Percentiles rank a stretch among this genome's conserved stretches.
Conservation (phyloP, 2,113 vertebrate species). For the Mesitornis unicolor region DNA sequence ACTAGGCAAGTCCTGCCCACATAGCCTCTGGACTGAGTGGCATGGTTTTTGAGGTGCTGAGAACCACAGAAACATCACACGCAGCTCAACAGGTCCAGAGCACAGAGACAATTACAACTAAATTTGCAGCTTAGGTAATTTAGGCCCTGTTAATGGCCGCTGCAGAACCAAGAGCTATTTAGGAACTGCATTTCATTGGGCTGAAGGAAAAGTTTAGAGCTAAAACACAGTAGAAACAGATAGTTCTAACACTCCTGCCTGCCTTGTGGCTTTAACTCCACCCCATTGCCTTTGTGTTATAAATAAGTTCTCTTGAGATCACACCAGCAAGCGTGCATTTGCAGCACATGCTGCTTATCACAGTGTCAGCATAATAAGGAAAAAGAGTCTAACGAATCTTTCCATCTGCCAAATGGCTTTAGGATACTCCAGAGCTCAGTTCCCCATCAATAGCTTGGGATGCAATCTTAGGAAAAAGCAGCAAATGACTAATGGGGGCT, state of each 20-base stretch:
- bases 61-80: background rate
- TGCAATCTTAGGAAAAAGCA: background rate
- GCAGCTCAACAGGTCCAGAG: background rate
- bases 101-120: background rate
- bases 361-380: background rate
- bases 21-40: background rate
- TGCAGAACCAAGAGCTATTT: background rate
- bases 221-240: background rate
- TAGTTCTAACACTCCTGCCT: background rate
- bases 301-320: background rate
- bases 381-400: background rate
- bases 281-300: background rate
- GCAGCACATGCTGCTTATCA: background rate
- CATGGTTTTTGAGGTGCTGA: background rate
- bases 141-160: background rate
- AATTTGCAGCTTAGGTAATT: background rate
- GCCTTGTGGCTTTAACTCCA: background rate
- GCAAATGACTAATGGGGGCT: background rate
- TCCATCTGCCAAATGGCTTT: background rate
- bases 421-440: background rate
- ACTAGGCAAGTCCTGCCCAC: background rate
- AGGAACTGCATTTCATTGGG: background rate
- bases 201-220: background rate
- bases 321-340: background rate
- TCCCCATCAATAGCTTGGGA: background rate